Evolutionary conservation across 2,113 vertebrate species (phyloP), one percentile per base, ranked within the genome.

Genomic region (Ploceus nigricollis): DNA sequence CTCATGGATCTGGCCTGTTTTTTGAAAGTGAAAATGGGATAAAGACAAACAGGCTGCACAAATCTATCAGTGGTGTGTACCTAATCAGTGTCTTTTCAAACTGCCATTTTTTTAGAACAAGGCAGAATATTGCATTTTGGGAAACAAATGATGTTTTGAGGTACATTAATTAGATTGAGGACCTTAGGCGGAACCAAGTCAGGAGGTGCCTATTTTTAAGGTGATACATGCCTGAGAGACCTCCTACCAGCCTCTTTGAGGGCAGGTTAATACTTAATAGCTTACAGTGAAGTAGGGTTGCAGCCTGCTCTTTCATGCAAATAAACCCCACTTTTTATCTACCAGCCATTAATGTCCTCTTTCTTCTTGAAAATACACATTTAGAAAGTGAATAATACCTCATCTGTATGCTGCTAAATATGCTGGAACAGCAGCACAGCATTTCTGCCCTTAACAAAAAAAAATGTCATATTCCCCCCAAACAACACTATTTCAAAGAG

Each of bases 291-390:
- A 77, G 16, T 17, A 76, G 27, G 42, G 33, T 23, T 85, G 57
- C 45, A 94, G 72, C 71, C 40, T 82, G 44, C 61, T 82, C 90
- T 89, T 79, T 93, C 37, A 82, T 53, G 65, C 71, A 94, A 88
- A 94, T 73, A 89, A 85, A 60, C 8, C 16, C 28, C n/a, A 37
- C 40, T 78, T 91, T 91, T 84, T 61, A 70, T 80, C 50, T 77
- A 45, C 45, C 35, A 64, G 25, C 23, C 21, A 20, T 15, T 75
- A 44, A 72, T 72, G 40, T 25, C 7, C 25, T 89, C 61, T 72
- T 82, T 76, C 51, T 64, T 45, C 37, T 63, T 82, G 50, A 94
- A 90, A 71, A 61, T 33, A 40, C 37, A 54, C 6, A 8, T 18
- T 73, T 7, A 30, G 33, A 76, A 91, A 82, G 82, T 56, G 47